Conservation (phyloP, 1,140 invertebrate genomes). For the Lordiphosa clarofinis region DNA sequence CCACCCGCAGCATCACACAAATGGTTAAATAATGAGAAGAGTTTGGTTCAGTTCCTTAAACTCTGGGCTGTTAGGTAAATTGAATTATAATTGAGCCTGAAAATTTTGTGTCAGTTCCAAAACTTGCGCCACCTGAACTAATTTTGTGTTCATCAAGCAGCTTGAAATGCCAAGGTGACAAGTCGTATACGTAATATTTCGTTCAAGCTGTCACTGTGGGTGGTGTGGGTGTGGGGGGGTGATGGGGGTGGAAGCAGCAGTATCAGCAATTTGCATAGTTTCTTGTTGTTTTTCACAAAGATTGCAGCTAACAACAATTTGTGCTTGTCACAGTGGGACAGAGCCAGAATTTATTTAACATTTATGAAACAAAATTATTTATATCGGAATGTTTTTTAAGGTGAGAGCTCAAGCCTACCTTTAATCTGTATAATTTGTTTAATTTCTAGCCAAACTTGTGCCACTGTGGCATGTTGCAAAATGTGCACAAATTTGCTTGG, state of each 20-base stretch:
- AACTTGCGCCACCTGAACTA: conserved; percentile 24
- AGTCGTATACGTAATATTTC: conserved; percentile 63
- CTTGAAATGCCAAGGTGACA: conserved; percentile 59
- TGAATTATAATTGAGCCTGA: conserved; percentile 73
- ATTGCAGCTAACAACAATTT: conserved; percentile 22
- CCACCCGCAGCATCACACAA: conserved; percentile 21
- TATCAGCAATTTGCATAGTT: conserved; percentile 60
- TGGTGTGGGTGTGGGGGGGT: too few species aligned
- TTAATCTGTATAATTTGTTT: background rate
- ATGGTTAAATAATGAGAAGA: conserved; percentile 67
- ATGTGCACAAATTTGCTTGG: conserved; percentile 28
- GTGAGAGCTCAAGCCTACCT: too few species aligned
- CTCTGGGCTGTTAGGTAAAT: conserved; percentile 36
- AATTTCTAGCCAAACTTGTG: conserved; percentile 13
- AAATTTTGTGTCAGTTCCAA: conserved; percentile 9
- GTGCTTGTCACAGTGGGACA: background rate
- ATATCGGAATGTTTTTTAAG: too few species aligned
- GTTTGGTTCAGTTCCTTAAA: conserved; percentile 20
- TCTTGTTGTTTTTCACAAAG: conserved; percentile 18
- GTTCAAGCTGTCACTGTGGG: conserved; percentile 11
- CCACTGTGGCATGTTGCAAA: conserved; percentile 35
- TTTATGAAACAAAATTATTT: too few species aligned
- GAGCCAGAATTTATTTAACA: too few species aligned
- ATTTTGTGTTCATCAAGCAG: conserved; percentile 56
- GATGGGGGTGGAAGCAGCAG: conserved; percentile 21